A percentile compares a stretch with the other conserved stretches of the same genome.
These are phyloP conservation scores for Drosophila pegasa DNA, from an alignment of 2,888 invertebrate species.

Conservation along the genomic window DNA sequence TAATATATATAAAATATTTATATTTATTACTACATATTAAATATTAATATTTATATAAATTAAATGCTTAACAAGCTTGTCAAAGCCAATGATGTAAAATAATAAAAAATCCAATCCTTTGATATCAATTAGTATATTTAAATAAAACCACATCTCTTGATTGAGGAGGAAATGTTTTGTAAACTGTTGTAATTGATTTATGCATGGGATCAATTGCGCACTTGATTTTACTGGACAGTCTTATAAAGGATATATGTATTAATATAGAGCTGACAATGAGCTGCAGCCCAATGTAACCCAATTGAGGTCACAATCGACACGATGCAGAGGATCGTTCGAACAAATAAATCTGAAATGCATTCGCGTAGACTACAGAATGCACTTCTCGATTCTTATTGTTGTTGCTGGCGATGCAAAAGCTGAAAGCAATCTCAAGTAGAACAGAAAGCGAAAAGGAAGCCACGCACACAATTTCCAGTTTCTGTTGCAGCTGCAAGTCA, in stretches of 20 bases:
- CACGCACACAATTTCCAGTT: conserved; percentile 70
- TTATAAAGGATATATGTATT: conserved; percentile 9
- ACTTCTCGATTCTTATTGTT: conserved; percentile 14
- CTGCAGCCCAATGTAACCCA: conserved; percentile 12
- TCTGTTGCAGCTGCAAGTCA: conserved; percentile 61
- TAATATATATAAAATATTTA: background rate
- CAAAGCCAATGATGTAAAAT: background rate
- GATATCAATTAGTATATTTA: background rate
- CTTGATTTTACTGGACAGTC: conserved; percentile 1
- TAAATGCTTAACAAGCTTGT: background rate
- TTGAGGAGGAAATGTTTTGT: background rate
- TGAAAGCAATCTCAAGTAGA: conserved; percentile 48
- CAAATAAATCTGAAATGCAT: conserved; percentile 12
- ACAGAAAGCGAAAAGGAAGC: conserved; percentile 38
- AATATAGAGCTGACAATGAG: background rate
- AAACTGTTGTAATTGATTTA: conserved; percentile 28
- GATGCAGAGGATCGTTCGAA: conserved; percentile 37
- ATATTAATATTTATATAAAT: background rate
- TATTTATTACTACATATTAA: background rate
- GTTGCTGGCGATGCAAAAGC: conserved; percentile 21
- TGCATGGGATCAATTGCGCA: conserved; percentile 12
- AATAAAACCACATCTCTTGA: background rate
- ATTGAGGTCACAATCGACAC: conserved; percentile 35
- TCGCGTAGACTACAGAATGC: conserved; percentile 25
- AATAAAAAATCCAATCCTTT: background rate